These are phyloP conservation scores for Nanorana parkeri DNA, from an alignment of 2,113 vertebrate genomes.

Conservation along the genomic window DNA sequence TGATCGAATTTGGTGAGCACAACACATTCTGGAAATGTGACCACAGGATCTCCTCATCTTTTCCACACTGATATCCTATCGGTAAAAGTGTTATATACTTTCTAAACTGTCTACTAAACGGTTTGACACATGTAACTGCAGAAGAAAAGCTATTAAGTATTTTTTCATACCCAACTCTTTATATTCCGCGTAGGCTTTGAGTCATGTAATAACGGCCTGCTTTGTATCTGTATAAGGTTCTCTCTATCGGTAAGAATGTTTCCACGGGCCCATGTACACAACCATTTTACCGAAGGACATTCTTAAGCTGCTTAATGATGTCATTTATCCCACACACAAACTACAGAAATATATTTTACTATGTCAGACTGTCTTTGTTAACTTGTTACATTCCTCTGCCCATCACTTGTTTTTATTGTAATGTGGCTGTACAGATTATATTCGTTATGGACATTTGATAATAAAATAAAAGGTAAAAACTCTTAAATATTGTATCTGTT, in stretches of 20 bases:
- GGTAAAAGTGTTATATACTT: constrained; percentile 18
- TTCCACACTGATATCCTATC: constrained; percentile 22
- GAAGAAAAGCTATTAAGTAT: not conserved
- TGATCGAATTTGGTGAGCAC: constrained; percentile 1
- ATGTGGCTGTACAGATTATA: constrained; percentile 43
- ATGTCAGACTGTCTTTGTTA: constrained; percentile 16
- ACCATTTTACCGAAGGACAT: not conserved
- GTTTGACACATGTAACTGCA: not conserved
- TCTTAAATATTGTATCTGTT: not conserved
- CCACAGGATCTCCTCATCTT: not conserved
- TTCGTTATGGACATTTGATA: constrained; percentile 43
- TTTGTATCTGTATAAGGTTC: not conserved
- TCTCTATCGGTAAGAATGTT: not conserved
- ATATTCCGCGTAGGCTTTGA: not conserved
- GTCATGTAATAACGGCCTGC: not conserved
- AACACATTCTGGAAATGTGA: not conserved
- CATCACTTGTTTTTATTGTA: constrained; percentile 15
- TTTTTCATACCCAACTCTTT: not conserved
- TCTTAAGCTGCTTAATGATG: constrained; percentile 8
- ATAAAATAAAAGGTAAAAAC: constrained; percentile 35
- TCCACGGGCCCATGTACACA: not conserved
- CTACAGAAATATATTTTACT: constrained; percentile 28
- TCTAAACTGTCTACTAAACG: not conserved
- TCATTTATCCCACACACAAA: constrained; percentile 8
- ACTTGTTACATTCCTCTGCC: constrained; percentile 18